Evolutionary conservation across 1,140 invertebrate genomes (phyloP).

Genomic region (Drosophila quadrilineata): DNA sequence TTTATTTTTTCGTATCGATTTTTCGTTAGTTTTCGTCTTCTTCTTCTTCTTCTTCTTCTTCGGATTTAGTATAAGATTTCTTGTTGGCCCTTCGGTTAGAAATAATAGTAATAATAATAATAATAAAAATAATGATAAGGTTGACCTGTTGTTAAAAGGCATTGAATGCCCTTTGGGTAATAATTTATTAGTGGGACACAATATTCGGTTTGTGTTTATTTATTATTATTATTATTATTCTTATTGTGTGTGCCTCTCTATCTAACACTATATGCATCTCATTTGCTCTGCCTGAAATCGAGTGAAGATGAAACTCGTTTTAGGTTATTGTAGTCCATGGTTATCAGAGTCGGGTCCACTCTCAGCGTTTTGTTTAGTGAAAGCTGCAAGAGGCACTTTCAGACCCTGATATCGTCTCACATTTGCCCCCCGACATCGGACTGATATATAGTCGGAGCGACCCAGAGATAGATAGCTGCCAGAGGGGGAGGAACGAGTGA

Average conservation of each 20-base stretch:
- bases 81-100: slow-evolving; percentile 44
- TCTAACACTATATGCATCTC: slow-evolving; percentile 5
- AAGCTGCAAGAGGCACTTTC: slow-evolving; percentile 54
- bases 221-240: slow-evolving; percentile 45
- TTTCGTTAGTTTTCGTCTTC: too few species aligned
- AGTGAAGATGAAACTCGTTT: slow-evolving; percentile 62
- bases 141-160: slow-evolving; percentile 80
- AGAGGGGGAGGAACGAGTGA: slow-evolving; percentile 67
- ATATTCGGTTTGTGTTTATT: slow-evolving; percentile 62
- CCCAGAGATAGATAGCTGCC: too few species aligned
- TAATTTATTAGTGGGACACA: slow-evolving; percentile 78
- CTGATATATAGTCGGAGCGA: slow-evolving; percentile 56
- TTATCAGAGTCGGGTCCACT: slow-evolving; percentile 16
- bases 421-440: slow-evolving; percentile 12
- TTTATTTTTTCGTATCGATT: slow-evolving; percentile 57
- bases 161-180: slow-evolving; percentile 80
- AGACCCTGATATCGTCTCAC: slow-evolving; percentile 32
- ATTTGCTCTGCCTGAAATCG: background rate
- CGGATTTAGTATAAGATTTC: background rate
- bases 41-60: slow-evolving; percentile 5
- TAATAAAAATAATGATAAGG: slow-evolving; percentile 80
- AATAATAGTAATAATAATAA: slow-evolving; percentile 74
- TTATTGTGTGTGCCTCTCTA: background rate
- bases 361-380: slow-evolving; percentile 47
- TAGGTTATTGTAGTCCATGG: slow-evolving; percentile 60